Conservation (phyloP, 1,140 invertebrate species). For the Solenopsis invicta region DNA sequence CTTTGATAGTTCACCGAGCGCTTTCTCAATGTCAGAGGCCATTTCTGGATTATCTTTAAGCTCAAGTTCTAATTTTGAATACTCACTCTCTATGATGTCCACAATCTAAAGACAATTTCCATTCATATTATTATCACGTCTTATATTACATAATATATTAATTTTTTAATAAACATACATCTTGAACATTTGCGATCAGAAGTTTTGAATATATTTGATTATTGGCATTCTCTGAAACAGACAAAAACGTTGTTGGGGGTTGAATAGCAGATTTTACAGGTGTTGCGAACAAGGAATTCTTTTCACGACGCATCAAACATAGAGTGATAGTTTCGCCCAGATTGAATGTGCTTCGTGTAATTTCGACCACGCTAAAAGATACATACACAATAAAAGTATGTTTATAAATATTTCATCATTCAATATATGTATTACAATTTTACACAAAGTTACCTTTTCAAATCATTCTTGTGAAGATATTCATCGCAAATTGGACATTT, state of each 20-base stretch:
- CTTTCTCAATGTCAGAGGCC: constrained; percentile 94
- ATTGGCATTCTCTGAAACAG: constrained; percentile 85
- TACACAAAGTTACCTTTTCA: constrained; percentile 90
- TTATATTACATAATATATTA: neutral
- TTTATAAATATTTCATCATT: neutral
- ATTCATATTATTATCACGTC: neutral
- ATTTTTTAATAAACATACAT: constrained; percentile 85
- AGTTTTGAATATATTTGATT: constrained; percentile 92
- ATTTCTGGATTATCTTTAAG: constrained; percentile 89
- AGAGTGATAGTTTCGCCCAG: constrained; percentile 92
- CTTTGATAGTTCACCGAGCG: constrained; percentile 89
- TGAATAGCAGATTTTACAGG: constrained; percentile 86
- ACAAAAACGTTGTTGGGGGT: constrained; percentile 82
- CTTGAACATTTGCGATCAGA: constrained; percentile 89
- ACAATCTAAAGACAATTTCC: constrained; percentile 84
- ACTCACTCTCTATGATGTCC: constrained; percentile 92
- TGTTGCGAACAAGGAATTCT: constrained; percentile 92
- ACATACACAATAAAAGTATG: neutral
- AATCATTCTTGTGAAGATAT: constrained; percentile 91
- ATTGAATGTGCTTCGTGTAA: constrained; percentile 88
- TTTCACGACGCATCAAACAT: constrained; percentile 94
- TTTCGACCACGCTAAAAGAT: constrained; percentile 87
- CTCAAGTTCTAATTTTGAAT: constrained; percentile 89
- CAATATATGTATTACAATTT: neutral
- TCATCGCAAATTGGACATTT: constrained; percentile 96